Conservation (phyloP, 2,888 invertebrate genomes). For the Schizotus pectinicornis region DNA sequence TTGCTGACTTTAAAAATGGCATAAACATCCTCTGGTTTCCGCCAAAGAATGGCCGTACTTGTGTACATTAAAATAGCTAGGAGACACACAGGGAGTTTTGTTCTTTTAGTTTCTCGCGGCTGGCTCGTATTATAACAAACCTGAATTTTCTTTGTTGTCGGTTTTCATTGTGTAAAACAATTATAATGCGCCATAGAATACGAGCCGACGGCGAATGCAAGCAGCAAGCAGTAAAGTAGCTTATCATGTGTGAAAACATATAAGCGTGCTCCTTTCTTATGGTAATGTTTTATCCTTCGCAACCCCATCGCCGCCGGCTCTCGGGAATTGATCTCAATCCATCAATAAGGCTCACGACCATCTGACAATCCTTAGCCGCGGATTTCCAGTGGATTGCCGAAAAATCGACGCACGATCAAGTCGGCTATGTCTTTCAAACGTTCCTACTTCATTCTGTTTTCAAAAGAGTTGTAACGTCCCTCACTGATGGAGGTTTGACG, state of each 20-base stretch:
- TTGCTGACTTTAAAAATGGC: too few relatives aligned
- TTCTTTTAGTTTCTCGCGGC: neutral
- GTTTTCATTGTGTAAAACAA: slow-evolving; percentile 18
- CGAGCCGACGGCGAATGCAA: slow-evolving; percentile 12
- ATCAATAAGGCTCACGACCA: slow-evolving; percentile 53
- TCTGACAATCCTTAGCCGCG: slow-evolving; percentile 52
- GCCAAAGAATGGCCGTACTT: neutral
- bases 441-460: slow-evolving; percentile 36
- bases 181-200: slow-evolving; percentile 20
- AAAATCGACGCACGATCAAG: slow-evolving; percentile 47
- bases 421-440: slow-evolving; percentile 40
- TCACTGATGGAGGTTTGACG: slow-evolving; percentile 50
- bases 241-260: slow-evolving; percentile 42
- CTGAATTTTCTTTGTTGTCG: slow-evolving; percentile 13
- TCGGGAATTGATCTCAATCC: slow-evolving; percentile 46
- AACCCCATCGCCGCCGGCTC: slow-evolving; percentile 30
- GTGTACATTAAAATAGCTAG: neutral
- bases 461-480: slow-evolving; percentile 35
- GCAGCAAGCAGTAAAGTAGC: slow-evolving; percentile 20
- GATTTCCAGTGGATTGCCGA: slow-evolving; percentile 53
- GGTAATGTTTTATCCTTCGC: slow-evolving; percentile 45
- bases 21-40: too few relatives aligned
- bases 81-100: neutral
- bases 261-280: slow-evolving; percentile 44
- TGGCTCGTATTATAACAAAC: slow-evolving; percentile 16